A percentile compares a stretch with the other conserved stretches of the same genome.
Evolutionary conservation across 1,140 invertebrate genomes (phyloP).

Genomic region (Mylabris phalerata): DNA sequence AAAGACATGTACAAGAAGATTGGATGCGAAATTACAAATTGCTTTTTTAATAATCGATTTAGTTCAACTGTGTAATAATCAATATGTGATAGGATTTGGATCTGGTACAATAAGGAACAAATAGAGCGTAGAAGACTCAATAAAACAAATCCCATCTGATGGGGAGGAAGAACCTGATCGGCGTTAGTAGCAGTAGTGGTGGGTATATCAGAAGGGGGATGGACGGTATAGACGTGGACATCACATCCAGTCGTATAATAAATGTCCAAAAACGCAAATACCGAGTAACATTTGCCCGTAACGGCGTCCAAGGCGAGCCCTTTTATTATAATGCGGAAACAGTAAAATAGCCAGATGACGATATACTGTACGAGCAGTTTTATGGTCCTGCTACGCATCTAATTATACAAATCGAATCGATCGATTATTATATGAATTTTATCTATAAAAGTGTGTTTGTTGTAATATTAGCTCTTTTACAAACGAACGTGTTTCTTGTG

Average conservation of each 20-base stretch:
- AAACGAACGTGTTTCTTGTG: too few species aligned
- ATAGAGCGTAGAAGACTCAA: conserved; percentile 36
- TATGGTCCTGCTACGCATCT: conserved; percentile 34
- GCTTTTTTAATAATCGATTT: too few species aligned
- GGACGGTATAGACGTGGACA: conserved; percentile 11
- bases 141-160: conserved; percentile 38
- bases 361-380: conserved; percentile 24
- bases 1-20: too few species aligned
- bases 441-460: too few species aligned
- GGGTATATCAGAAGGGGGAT: conserved; percentile 7
- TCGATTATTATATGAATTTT: too few species aligned
- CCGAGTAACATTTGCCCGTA: conserved; percentile 41
- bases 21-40: too few species aligned
- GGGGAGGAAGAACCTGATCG: conserved; percentile 11
- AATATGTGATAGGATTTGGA: conserved; percentile 30
- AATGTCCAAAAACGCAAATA: conserved; percentile 42
- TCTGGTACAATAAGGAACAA: conserved; percentile 35
- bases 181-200: too few species aligned
- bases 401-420: conserved; percentile 29
- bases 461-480: too few species aligned
- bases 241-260: conserved; percentile 28
- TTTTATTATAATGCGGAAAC: conserved; percentile 42
- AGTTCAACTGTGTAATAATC: conserved; percentile 14
- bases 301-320: conserved; percentile 33
- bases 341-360: conserved; percentile 41